Base-by-base conservation (phyloP, 2,113 vertebrate species). In the Cromileptes altivelis region DNA sequence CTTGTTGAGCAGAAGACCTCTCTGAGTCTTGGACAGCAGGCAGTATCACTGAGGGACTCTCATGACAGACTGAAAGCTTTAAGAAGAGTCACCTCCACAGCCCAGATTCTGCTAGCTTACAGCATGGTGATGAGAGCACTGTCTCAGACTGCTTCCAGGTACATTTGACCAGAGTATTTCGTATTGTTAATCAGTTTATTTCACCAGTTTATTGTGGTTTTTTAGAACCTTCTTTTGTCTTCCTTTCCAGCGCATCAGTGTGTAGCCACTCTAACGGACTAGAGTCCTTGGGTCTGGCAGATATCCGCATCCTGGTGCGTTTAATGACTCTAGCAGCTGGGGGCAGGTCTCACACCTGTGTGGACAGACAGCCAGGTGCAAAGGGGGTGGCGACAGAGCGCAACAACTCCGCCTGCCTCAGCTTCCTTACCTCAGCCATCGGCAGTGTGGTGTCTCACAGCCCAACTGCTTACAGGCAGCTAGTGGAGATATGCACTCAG, bases 401-500 rank as follows among this genome's bases (percentile, higher is more conserved):
- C 70, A 92, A 88, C 79, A 91, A 86, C 82, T 93, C 93, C n/a
- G 80, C 89, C 75, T 95, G 94, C 81, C 92, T 96, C 70, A 91
- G 90, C 61, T 96, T 96, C 81, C 94, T 96, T 25, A 95, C 95
- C 63, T 93, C 95, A 25, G 96, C 96, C 40, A 96, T 96, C 13
- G 95, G 95, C 82, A 95, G 90, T 9, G 92, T 96, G 67, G 94
- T 96, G 68, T 94, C 94, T 30, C 95, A 94, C 64, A 96, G 93
- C 71, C 89, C 95, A 3, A 50, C 90, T 25, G 94, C 96, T 21
- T 94, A 95, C 84, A 92, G 94, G 67, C 94, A 96, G 79, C 94
- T 96, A 2, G 94, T 96, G 79, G 94, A 96, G 80, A 95, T 96
- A 85, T 96, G 96, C 76, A 96, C 96, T 73, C 96, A 94, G 94